Conservation (phyloP, 2,888 invertebrate species). For the Heliconius hortense region DNA sequence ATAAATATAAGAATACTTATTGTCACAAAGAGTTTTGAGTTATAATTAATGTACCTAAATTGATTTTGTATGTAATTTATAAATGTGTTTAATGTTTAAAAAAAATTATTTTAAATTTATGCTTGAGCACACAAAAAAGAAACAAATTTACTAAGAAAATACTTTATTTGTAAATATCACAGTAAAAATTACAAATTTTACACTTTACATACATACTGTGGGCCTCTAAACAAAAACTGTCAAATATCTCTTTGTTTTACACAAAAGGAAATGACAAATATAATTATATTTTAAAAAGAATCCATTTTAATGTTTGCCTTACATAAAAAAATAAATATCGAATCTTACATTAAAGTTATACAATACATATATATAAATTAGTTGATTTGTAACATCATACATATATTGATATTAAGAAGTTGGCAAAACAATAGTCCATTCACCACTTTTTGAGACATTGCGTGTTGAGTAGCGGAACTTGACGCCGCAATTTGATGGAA, state of each 20-base stretch:
- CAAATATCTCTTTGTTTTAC: not conserved
- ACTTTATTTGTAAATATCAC: slow-evolving; percentile 52
- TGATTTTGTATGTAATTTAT: too few relatives aligned
- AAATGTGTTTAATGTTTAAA: too few relatives aligned
- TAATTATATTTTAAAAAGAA: not conserved
- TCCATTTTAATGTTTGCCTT: not conserved
- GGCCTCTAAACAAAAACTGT: not conserved
- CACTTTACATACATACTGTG: slow-evolving; percentile 8
- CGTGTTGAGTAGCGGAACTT: too few relatives aligned
- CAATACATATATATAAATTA: not conserved
- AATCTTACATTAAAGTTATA: not conserved
- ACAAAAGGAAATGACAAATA: not conserved
- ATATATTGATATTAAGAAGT: not conserved
- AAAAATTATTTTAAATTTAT: not conserved
- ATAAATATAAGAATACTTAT: too few relatives aligned
- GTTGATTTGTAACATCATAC: not conserved
- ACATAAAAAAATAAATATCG: not conserved
- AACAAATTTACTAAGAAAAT: slow-evolving; percentile 42
- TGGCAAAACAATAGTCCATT: not conserved
- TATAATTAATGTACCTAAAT: too few relatives aligned
- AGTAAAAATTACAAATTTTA: slow-evolving; percentile 51
- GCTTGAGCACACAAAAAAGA: slow-evolving; percentile 1
- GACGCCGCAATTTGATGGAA: not conserved
- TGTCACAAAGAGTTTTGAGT: too few relatives aligned
- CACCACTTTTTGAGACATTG: not conserved